Evolutionary conservation across 2,888 invertebrate genomes (phyloP).

Genomic region (Cynaeus angustus): DNA sequence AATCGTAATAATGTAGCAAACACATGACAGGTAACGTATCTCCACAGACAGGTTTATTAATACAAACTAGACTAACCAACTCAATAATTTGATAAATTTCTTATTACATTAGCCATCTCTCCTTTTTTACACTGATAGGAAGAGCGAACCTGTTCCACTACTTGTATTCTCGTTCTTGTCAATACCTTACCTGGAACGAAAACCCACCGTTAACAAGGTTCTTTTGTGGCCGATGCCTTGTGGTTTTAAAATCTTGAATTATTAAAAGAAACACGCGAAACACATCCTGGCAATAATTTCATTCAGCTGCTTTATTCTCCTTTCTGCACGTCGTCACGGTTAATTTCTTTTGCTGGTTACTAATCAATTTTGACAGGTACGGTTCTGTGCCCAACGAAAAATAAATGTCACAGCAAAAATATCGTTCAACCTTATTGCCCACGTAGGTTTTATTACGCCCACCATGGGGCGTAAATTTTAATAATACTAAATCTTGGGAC

Average conservation of each 20-base stretch:
- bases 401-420: constrained; percentile 48
- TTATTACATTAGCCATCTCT: constrained; percentile 30
- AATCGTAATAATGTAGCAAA: constrained; percentile 17
- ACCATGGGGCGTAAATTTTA: constrained; percentile 53
- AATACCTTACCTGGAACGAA: constrained; percentile 53
- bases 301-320: constrained; percentile 9
- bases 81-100: constrained; percentile 46
- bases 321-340: constrained; percentile 25
- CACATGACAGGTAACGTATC: constrained; percentile 42
- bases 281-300: constrained; percentile 19
- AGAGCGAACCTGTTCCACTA: constrained; percentile 54
- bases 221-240: constrained; percentile 30
- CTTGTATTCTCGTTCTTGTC: constrained; percentile 47
- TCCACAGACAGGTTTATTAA: constrained; percentile 38
- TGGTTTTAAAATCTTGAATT: constrained; percentile 34
- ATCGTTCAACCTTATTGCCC: constrained; percentile 35
- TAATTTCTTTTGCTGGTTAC: constrained; percentile 7
- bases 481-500: constrained; percentile 54
- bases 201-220: constrained; percentile 53
- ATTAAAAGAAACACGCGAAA: constrained; percentile 20
- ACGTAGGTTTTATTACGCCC: constrained; percentile 46
- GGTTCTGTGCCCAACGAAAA: constrained; percentile 31
- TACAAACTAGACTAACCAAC: constrained; percentile 33
- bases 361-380: constrained; percentile 34
- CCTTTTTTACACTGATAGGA: constrained; percentile 30